Conservation (phyloP, 2,797 vertebrate species). For the Lithobates pipiens region DNA sequence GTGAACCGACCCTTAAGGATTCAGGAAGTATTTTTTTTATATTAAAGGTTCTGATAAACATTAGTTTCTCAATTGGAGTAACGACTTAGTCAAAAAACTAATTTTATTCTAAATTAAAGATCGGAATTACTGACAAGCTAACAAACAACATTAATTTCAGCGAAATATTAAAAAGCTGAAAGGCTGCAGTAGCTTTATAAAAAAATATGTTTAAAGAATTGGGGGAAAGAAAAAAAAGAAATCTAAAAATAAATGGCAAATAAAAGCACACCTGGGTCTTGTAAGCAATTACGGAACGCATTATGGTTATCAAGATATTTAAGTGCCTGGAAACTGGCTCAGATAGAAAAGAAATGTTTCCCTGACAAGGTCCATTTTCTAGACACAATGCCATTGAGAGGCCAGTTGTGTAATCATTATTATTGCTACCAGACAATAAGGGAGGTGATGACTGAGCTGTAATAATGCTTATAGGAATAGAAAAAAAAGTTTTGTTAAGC, state of each 20-base stretch:
- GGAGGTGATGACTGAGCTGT: not conserved
- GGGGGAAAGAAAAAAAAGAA: not conserved
- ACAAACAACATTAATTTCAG: not conserved
- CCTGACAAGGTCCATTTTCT: constrained; percentile 19
- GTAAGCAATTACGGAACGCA: not conserved
- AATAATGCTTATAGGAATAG: not conserved
- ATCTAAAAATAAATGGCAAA: not conserved
- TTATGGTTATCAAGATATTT: constrained; percentile 11
- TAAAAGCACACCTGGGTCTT: not conserved
- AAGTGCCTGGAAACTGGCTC: constrained; percentile 18
- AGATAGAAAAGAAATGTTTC: constrained; percentile 14
- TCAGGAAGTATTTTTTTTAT: too few species aligned
- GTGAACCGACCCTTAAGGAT: too few species aligned
- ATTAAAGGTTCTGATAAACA: too few species aligned
- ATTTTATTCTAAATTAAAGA: not conserved
- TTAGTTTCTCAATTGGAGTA: too few species aligned
- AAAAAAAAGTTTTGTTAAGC: not conserved
- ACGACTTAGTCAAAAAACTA: too few species aligned
- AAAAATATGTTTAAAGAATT: not conserved
- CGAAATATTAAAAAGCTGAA: not conserved
- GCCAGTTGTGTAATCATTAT: not conserved
- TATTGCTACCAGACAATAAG: not conserved
- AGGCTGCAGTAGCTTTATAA: not conserved
- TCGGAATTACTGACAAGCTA: not conserved
- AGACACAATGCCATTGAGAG: not conserved